Evolutionary conservation across 2,797 vertebrate genomes (phyloP), one percentile per base, ranked within the genome.

Genomic region (Mastacembelus armatus): DNA sequence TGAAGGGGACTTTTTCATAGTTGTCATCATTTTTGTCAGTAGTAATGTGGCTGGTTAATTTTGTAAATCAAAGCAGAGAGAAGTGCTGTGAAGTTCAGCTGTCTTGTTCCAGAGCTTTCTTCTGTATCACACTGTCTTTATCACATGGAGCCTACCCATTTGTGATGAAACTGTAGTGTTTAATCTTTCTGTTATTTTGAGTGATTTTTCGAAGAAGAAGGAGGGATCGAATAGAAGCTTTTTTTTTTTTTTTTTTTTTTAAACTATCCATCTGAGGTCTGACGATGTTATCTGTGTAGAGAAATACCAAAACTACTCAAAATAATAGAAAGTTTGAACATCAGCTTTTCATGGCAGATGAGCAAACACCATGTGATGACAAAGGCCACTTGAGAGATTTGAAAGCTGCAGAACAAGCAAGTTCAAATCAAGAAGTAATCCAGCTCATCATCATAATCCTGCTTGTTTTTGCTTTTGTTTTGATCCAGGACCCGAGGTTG

Each of bases 401-500:
- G 29, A 50, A 50, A 50, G 48, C 48, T 19, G 27, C 16, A 11
- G 16, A 30, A 18, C 16, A 30, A 48, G 10, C 7, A 4, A 14
- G 4, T 47, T 47, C 45, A 48, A 9, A 0, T 44, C 22, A 16
- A 15, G 1, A 4, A 15, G 21, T 4, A 2, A 15, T 27, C 4
- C 4, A 30, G 47, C 16, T 26, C 14, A 9, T 4, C 14, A 2
- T 47, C 22, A 47, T 27, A 27, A 47, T 10, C 14, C 44, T 7
- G 10, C 27, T 30, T 29, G 26, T 48, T 29, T 26, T 2, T 76
- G 16, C 66, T 29, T 83, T 9, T 81, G 69, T 74, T 68, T 63
- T 15, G 24, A 64, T 59, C 36, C 58, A 80, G 80, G 71, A 78
- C 0, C 47, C 58, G 4, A 11, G 69, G 71, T 59, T 71, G 43